Conservation (phyloP, 2,113 vertebrate genomes). For the Eidolon helvum region DNA sequence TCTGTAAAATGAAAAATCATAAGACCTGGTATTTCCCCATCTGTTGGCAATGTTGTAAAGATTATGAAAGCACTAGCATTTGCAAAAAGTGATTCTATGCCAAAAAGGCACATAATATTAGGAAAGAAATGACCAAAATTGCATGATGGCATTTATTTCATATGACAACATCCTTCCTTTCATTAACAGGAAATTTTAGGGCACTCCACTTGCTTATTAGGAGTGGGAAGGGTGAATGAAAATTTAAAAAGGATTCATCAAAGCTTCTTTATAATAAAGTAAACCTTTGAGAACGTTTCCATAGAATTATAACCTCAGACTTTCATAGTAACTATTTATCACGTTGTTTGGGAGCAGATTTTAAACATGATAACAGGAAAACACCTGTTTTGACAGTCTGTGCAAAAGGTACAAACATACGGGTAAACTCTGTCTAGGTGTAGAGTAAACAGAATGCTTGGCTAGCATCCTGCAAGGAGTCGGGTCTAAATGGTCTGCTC, state of each 20-base stretch:
- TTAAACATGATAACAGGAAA: background rate
- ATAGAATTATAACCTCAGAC: background rate
- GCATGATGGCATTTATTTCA: background rate
- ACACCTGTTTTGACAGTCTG: slow-evolving; percentile 34
- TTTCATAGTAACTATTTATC: slow-evolving; percentile 11
- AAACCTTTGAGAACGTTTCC: background rate
- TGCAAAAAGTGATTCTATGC: background rate
- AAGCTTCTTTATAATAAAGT: background rate
- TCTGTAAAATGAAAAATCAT: slow-evolving; percentile 13
- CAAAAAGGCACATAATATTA: slow-evolving; percentile 5
- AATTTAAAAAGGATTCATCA: background rate
- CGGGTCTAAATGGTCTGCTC: slow-evolving; percentile 53
- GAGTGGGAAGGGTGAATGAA: background rate
- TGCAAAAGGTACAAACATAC: background rate
- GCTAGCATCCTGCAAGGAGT: slow-evolving; percentile 61
- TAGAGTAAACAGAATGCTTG: slow-evolving; percentile 40
- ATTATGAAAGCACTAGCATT: slow-evolving; percentile 20
- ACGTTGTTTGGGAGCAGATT: background rate
- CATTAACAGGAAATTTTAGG: slow-evolving; percentile 11
- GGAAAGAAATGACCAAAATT: slow-evolving; percentile 4
- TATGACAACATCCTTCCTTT: background rate
- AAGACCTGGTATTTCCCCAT: slow-evolving; percentile 21
- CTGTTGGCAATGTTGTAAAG: background rate
- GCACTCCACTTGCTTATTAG: background rate
- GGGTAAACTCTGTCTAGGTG: background rate